phyloP scores from a whole-genome alignment of 2,113 vertebrate genomes.

The Pteruthius melanotis region DNA sequence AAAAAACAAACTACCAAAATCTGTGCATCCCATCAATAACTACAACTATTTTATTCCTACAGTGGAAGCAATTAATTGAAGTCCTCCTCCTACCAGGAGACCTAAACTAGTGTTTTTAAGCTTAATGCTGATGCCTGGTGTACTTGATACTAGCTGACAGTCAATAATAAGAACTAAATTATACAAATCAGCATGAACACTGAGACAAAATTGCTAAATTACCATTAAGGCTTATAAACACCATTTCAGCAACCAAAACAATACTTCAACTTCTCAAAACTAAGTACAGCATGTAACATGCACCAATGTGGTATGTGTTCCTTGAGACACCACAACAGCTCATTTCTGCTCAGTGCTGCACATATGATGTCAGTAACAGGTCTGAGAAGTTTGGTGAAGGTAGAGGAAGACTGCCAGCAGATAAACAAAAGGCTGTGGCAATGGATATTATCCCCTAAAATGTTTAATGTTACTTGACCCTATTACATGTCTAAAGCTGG shows the following conservation, averaged over 20 bases:
- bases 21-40: background rate
- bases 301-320: background rate
- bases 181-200: background rate
- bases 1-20: background rate
- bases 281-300: background rate
- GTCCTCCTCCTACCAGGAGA: background rate
- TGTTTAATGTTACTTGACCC: accelerated
- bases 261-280: background rate
- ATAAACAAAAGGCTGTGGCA: background rate
- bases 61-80: background rate
- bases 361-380: background rate
- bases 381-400: background rate
- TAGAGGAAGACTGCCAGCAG: background rate
- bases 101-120: background rate
- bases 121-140: background rate
- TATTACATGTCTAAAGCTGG: accelerated
- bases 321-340: background rate
- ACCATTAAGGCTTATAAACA: background rate
- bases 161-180: background rate
- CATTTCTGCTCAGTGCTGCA: background rate
- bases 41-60: background rate
- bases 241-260: background rate
- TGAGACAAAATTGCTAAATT: background rate
- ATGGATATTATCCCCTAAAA: background rate
- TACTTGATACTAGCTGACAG: background rate